Evolutionary conservation across 2,888 invertebrate genomes (phyloP).

Genomic region (Sericinus montela): DNA sequence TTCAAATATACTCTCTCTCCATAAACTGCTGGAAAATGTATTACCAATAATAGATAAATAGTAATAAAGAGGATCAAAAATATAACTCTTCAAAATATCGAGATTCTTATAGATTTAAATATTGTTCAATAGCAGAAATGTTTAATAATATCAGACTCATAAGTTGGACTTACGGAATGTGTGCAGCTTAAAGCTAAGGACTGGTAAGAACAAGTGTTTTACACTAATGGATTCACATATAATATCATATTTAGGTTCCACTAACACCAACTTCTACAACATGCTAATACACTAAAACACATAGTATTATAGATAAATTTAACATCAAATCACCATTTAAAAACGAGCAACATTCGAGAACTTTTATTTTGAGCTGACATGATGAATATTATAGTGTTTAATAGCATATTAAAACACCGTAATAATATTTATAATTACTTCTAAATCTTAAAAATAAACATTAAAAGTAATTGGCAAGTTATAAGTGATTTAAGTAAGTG

Average conservation of each 20-base stretch:
- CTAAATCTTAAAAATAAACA: slow-evolving; percentile 23
- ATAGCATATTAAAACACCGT: slow-evolving; percentile 19
- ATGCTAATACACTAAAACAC: slow-evolving; percentile 23
- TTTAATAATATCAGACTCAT: slow-evolving; percentile 68
- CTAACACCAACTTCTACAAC: slow-evolving; percentile 50
- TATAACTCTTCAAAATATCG: slow-evolving; percentile 73
- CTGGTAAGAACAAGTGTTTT: slow-evolving; percentile 48
- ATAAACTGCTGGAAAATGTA: slow-evolving; percentile 58
- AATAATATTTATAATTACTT: slow-evolving; percentile 5
- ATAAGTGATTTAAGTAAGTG: slow-evolving; percentile 10
- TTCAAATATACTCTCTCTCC: slow-evolving; percentile 37
- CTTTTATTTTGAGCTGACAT: slow-evolving; percentile 69
- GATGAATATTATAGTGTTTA: slow-evolving; percentile 57
- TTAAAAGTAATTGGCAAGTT: slow-evolving; percentile 23
- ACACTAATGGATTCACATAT: slow-evolving; percentile 48
- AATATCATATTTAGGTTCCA: slow-evolving; percentile 36
- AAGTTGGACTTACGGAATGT: slow-evolving; percentile 66
- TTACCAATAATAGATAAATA: slow-evolving; percentile 65
- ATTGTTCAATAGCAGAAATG: slow-evolving; percentile 72
- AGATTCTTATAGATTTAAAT: slow-evolving; percentile 63
- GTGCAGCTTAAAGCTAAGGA: slow-evolving; percentile 68
- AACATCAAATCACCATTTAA: slow-evolving; percentile 55
- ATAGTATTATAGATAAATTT: slow-evolving; percentile 45
- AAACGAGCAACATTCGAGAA: slow-evolving; percentile 71
- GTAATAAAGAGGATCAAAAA: slow-evolving; percentile 67